Evolutionary conservation across 1,140 invertebrate genomes (phyloP).

Genomic region (Venustaconcha ellipsiformis): DNA sequence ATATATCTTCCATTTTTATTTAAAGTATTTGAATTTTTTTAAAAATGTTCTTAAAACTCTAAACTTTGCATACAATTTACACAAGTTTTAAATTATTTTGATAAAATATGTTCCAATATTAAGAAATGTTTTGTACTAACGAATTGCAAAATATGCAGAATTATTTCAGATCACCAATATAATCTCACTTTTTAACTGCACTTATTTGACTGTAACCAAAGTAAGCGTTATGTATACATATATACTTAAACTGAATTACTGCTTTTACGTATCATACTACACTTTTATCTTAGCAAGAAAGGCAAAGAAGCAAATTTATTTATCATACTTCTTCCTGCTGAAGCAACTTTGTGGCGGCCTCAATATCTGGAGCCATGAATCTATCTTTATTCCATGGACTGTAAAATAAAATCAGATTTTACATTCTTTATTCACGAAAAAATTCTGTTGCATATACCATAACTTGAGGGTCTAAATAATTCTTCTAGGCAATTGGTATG

Average conservation of each 20-base stretch:
- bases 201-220: background rate
- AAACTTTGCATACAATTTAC: too few relatives aligned
- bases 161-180: background rate
- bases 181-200: background rate
- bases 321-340: conserved; percentile 72
- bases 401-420: conserved; percentile 16
- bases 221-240: background rate
- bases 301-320: background rate
- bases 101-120: too few relatives aligned
- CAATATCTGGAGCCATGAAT: conserved; percentile 79
- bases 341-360: conserved; percentile 74
- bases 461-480: too few relatives aligned
- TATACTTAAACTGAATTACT: background rate
- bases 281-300: background rate
- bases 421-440: too few relatives aligned
- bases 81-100: too few relatives aligned
- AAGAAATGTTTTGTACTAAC: too few relatives aligned
- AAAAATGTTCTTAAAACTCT: too few relatives aligned
- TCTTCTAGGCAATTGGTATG: too few relatives aligned
- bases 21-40: too few relatives aligned
- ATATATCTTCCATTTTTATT: background rate
- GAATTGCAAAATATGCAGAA: too few relatives aligned
- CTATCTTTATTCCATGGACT: conserved; percentile 78
- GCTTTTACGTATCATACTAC: background rate
- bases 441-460: too few relatives aligned